A percentile compares a stretch with the other conserved stretches of the same genome.
Evolutionary conservation across 2,113 vertebrate species (phyloP).

Genomic region (Progne subis): DNA sequence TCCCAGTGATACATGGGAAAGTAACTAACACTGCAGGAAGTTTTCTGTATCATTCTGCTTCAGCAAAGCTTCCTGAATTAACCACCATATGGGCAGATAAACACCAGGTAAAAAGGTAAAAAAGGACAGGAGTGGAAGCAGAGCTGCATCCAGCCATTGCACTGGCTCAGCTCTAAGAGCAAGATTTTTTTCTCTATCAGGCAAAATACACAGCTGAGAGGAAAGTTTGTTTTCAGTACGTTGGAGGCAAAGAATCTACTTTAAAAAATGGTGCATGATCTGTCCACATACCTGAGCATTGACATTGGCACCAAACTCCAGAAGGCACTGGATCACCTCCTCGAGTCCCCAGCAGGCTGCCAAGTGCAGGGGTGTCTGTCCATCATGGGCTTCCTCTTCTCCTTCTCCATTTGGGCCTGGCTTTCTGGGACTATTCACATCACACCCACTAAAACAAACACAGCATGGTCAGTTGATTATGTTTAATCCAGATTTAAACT

Average conservation of each 20-base stretch:
- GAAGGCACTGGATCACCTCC: constrained; percentile 94
- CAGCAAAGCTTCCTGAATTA: neutral
- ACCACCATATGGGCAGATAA: neutral
- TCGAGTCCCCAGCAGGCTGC: constrained; percentile 94
- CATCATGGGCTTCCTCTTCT: constrained; percentile 94
- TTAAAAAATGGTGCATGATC: neutral
- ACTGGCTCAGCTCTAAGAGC: neutral
- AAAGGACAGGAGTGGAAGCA: neutral
- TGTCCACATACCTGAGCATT: constrained; percentile 85
- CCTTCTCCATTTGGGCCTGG: constrained; percentile 93
- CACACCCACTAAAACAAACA: constrained; percentile 84
- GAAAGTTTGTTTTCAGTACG: neutral
- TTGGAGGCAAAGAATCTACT: neutral
- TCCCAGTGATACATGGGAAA: neutral
- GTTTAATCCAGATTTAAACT: neutral
- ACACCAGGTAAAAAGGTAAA: neutral
- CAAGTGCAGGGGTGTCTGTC: constrained; percentile 92
- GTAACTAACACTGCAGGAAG: neutral
- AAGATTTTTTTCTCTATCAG: neutral
- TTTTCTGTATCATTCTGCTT: neutral
- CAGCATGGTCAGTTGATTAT: neutral
- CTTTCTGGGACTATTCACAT: constrained; percentile 90
- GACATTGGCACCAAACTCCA: constrained; percentile 97
- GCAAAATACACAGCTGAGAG: neutral
- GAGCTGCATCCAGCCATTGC: neutral